These are phyloP conservation scores for Labroides dimidiatus DNA, from an alignment of 2,797 vertebrate genomes.

Conservation along the genomic window DNA sequence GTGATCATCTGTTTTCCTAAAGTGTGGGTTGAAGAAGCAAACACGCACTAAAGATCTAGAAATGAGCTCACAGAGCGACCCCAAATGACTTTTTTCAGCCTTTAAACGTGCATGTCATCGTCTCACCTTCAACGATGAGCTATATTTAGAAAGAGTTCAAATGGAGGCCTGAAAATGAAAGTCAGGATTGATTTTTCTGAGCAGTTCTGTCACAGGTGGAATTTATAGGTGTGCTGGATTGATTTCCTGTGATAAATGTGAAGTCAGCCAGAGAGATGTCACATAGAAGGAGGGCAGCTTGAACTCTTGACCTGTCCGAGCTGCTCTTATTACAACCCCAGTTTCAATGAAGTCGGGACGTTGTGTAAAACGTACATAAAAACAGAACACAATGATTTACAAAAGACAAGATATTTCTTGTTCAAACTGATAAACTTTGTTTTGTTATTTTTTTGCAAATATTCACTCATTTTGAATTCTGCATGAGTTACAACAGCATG, in stretches of 20 bases:
- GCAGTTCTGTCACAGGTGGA: background rate
- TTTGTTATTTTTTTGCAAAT: too few species aligned
- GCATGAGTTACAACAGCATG: too few species aligned
- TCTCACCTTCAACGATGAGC: background rate
- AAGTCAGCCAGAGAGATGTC: background rate
- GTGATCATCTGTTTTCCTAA: slow-evolving; percentile 11
- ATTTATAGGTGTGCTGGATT: background rate
- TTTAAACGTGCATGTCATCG: background rate
- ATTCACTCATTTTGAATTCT: too few species aligned
- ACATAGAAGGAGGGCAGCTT: background rate
- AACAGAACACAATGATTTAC: too few species aligned
- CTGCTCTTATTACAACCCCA: too few species aligned
- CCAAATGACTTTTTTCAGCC: background rate
- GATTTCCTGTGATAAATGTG: slow-evolving; percentile 16
- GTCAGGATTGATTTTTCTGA: slow-evolving; percentile 4
- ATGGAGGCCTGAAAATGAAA: background rate
- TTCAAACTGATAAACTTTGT: too few species aligned
- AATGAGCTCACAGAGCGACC: background rate
- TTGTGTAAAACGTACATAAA: too few species aligned
- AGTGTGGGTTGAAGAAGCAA: slow-evolving; percentile 13
- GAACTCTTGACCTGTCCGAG: background rate
- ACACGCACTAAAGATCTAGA: background rate
- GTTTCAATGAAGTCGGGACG: too few species aligned
- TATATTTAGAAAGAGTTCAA: background rate
- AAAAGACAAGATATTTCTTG: too few species aligned